Base-by-base conservation (phyloP, 2,113 vertebrate genomes). In the Edolisoma coerulescens region DNA sequence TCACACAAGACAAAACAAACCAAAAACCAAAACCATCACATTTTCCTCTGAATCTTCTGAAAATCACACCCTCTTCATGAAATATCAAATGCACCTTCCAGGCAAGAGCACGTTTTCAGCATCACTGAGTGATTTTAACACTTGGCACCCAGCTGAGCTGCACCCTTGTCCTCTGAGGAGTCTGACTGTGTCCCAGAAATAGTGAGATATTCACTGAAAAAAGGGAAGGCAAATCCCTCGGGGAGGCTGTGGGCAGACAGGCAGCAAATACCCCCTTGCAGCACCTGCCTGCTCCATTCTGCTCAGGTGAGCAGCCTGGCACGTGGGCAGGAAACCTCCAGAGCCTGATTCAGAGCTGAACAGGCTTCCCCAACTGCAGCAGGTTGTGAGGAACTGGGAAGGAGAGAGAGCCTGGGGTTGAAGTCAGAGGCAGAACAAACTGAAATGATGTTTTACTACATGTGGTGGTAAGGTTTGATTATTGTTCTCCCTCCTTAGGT, bases 301-400 rank as follows among this genome's bases (percentile, higher is more conserved):
- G 44, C 67, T 47, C 53, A 80, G 52, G 53, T 67, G 18, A 84
- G 26, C 32, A 91, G 63, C 47, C 44, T 80, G 42, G 16, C 19
- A 50, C 28, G 6, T 1, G 7, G 37, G n/a, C 35, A 86, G 67
- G 30, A 52, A 54, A 23, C 23, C 44, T 42, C 24, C 4, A n/a
- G 42, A 78, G 22, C 22, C 24, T 28, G 26, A 53, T 7, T 16
- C 52, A 50, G n/a, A 75, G 27, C 3, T 27, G 8, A 57, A 20
- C 16, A 47, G 18, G 16, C 56, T 32, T 20, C 63, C 28, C 56
- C 21, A 81, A 7, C 5, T 53, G 41, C 69, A 84, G 42, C 26
- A 57, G 35, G 23, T n/a, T 10, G 0, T 18, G 6, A 59, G 47
- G 57, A 85, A 24, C 13, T 42, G 35, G 0, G 0, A 41, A 19